Conservation (phyloP, 2,113 vertebrate genomes). For the Peromyscus maniculatus region DNA sequence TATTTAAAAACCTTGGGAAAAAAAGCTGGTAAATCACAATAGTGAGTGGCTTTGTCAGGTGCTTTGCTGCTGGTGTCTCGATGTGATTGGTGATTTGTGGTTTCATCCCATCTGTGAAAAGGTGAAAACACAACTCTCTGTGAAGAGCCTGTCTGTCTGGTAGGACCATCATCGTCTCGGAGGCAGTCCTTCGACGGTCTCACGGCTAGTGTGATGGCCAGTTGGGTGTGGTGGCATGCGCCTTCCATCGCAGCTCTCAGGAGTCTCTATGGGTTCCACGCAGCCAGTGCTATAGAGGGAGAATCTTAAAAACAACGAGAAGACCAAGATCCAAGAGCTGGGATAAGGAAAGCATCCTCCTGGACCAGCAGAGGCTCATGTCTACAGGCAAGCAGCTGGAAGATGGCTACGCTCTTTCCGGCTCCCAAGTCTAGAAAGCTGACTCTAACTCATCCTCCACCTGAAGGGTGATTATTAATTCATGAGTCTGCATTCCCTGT, state of each 20-base stretch:
- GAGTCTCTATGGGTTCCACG: neutral
- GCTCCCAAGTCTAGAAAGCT: conserved; percentile 90
- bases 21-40: neutral
- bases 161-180: conserved; percentile 86
- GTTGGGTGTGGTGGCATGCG: neutral
- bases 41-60: neutral
- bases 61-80: neutral
- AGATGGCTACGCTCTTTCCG: conserved; percentile 86
- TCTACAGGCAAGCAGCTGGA: conserved; percentile 88
- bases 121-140: conserved; percentile 87
- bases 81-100: rapidly evolving
- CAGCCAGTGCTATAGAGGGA: neutral
- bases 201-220: too few species aligned
- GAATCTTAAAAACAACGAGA: conserved; percentile 87
- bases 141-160: conserved; percentile 89
- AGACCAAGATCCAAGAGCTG: conserved; percentile 87
- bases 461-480: conserved; percentile 84
- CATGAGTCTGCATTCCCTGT: conserved; percentile 65
- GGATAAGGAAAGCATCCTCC: conserved; percentile 88
- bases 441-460: conserved; percentile 87
- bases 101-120: rapidly evolving
- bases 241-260: neutral
- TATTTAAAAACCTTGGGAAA: neutral
- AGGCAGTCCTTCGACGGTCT: neutral
- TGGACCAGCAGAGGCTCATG: conserved; percentile 89